Base-by-base conservation (phyloP, 2,888 invertebrate genomes). In the Thera obeliscata region DNA sequence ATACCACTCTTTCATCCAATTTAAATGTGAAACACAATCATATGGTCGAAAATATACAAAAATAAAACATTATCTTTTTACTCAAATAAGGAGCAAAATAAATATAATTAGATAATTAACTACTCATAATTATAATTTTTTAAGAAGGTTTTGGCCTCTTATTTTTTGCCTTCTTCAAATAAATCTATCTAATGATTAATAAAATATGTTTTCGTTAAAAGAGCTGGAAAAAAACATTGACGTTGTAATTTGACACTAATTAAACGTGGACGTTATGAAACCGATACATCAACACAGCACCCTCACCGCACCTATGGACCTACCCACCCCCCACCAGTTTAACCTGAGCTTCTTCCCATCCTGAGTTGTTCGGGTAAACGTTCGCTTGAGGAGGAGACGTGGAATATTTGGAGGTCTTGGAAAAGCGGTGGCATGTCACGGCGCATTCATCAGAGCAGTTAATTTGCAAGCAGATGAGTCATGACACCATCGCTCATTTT, bases 381-480 rank as follows among this genome's bases (percentile, higher is more conserved):
- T 69, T 69, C 74, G 64, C 71, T 67, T 67, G 55, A 69, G 73
- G 72, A 76, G 67, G 68, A 56, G 46, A 11, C 58, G 57, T 62
- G 70, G 60, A 63, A 64, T 71, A 65, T 67, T 76, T 64, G 73
- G 69, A 72, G 88, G 74, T 86, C 87, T 78, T 35, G 38, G 38
- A 54, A 71, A 64, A 69, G 59, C 86, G 90, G 90, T 81, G 74
- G 70, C 74, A 73, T 81, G 84, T 84, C 82, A 77, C 75, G 77
- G 82, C 82, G 87, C 87, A 91, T 91, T 91, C 87, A 90, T 91
- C 91, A 91, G 88, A 85, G 85, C 85, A 90, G 90, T 90, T 92
- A 92, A 92, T 92, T 92, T 91, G 90, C 83, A 84, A 90, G 87
- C 88, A 87, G 86, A 90, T 89, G 89, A 90, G 88, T 88, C 87